These are phyloP conservation scores for Eucidaris tribuloides DNA, from an alignment of 35 echinoderm and acorn worm species.

Conservation along the genomic window DNA sequence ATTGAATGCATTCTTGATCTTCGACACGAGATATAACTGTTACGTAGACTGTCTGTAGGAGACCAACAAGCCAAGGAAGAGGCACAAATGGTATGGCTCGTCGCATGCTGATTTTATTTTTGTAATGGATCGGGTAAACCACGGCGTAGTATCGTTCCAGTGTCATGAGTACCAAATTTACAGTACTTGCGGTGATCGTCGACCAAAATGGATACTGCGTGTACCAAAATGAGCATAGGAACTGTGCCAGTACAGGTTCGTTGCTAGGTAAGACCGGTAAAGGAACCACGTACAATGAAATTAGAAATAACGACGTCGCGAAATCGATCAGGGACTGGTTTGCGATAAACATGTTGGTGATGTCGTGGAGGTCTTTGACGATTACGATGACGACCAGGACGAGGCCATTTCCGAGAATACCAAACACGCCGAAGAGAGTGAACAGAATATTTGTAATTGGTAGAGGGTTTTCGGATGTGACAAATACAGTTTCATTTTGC, in stretches of 20 bases:
- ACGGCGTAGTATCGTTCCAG: conserved; percentile 58
- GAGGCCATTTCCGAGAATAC: too few species aligned
- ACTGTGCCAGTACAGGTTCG: not conserved
- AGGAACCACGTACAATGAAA: too few species aligned
- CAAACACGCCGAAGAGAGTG: too few species aligned
- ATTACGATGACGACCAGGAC: too few species aligned
- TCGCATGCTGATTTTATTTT: not conserved
- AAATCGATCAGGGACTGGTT: conserved; percentile 70
- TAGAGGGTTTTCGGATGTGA: too few species aligned
- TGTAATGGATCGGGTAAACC: conserved; percentile 38
- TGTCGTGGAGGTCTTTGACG: too few species aligned
- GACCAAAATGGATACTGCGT: conserved; percentile 59
- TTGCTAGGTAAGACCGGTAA: conserved; percentile 2
- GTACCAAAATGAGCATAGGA: conserved; percentile 59
- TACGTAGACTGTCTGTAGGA: not conserved
- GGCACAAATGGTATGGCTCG: not conserved
- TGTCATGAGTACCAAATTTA: conserved; percentile 46
- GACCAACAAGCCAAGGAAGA: conserved; percentile 28
- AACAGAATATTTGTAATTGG: too few species aligned
- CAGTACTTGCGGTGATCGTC: conserved; percentile 28
- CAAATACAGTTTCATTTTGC: too few species aligned
- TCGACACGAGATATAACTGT: conserved; percentile 7
- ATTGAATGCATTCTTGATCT: not conserved
- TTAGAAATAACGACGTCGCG: conserved; percentile 22
- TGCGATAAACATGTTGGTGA: conserved; percentile 47